These are phyloP conservation scores for Craterocephalus amniculus DNA, from an alignment of 2,797 vertebrate genomes.

Conservation along the genomic window DNA sequence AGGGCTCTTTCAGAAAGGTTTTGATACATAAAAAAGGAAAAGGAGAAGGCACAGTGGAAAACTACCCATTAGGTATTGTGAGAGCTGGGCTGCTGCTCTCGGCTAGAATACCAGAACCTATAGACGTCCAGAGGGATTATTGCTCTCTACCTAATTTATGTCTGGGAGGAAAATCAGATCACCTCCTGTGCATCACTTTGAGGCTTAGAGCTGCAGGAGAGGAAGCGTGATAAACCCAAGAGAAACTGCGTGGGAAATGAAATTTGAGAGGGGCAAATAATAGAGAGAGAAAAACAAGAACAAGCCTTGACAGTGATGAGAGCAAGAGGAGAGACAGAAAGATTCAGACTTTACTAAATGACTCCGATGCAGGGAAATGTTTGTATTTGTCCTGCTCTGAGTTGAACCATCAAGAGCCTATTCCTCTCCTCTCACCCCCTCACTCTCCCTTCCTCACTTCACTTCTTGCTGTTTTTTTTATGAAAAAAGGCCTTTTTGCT, in stretches of 20 bases:
- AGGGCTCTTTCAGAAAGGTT: not conserved
- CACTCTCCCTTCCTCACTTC: constrained; percentile 25
- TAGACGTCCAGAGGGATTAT: constrained; percentile 44
- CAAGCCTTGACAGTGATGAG: constrained; percentile 6
- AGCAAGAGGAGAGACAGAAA: constrained; percentile 23
- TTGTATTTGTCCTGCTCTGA: constrained; percentile 41
- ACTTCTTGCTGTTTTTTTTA: constrained; percentile 59
- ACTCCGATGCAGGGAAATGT: constrained; percentile 37
- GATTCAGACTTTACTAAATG: constrained; percentile 12
- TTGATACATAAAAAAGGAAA: constrained; percentile 33
- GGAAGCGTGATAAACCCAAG: constrained; percentile 23
- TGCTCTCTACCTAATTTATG: constrained; percentile 41
- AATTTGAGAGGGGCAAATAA: constrained; percentile 43
- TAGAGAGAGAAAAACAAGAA: constrained; percentile 13
- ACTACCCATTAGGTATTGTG: constrained; percentile 61
- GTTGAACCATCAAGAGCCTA: constrained; percentile 33
- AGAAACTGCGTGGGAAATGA: constrained; percentile 45
- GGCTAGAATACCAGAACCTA: constrained; percentile 47
- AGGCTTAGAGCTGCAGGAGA: constrained; percentile 36
- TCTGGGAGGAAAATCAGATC: constrained; percentile 57
- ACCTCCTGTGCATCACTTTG: constrained; percentile 46
- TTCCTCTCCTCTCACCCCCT: constrained; percentile 27
- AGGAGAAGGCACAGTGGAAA: constrained; percentile 46
- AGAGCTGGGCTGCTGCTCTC: constrained; percentile 41
- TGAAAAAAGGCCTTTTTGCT: constrained; percentile 72